These are phyloP conservation scores for Halcyon leucocephala DNA, from an alignment of 2,797 vertebrate genomes.

Conservation along the genomic window DNA sequence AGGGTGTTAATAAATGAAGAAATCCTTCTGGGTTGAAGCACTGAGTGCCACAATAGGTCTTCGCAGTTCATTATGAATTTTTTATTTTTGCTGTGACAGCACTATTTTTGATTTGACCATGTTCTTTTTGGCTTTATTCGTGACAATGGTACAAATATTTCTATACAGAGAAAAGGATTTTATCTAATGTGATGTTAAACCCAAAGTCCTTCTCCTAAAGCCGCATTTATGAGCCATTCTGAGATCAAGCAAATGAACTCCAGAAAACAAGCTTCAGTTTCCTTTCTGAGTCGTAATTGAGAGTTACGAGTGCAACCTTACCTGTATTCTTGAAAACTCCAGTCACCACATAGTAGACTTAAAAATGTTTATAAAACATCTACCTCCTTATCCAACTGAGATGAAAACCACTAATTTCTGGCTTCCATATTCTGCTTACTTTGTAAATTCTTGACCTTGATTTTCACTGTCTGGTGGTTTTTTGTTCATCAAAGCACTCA, in stretches of 20 bases:
- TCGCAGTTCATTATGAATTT: conserved; percentile 3
- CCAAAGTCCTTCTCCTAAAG: not conserved
- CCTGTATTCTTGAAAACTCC: not conserved
- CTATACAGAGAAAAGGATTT: not conserved
- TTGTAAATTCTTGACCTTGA: not conserved
- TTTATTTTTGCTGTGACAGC: conserved; percentile 36
- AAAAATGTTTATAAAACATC: not conserved
- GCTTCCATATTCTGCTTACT: not conserved
- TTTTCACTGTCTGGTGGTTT: not conserved
- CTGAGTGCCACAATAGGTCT: conserved; percentile 24
- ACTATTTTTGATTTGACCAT: conserved; percentile 8
- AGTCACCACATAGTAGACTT: not conserved
- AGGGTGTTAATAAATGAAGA: conserved; percentile 74
- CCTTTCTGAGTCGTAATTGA: not conserved
- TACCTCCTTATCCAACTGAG: not conserved
- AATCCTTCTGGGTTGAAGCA: conserved; percentile 68
- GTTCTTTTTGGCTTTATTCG: not conserved
- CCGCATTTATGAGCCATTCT: not conserved
- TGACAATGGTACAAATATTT: not conserved
- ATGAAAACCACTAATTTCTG: not conserved
- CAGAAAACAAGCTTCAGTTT: not conserved
- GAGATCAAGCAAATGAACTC: not conserved
- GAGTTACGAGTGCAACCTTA: not conserved
- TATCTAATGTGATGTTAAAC: not conserved
- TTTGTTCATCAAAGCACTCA: not conserved